A percentile compares a stretch with the other conserved stretches of the same genome.
These are phyloP conservation scores for Lordiphosa andalusiaca DNA, from an alignment of 2,888 invertebrate genomes.

Conservation along the genomic window DNA sequence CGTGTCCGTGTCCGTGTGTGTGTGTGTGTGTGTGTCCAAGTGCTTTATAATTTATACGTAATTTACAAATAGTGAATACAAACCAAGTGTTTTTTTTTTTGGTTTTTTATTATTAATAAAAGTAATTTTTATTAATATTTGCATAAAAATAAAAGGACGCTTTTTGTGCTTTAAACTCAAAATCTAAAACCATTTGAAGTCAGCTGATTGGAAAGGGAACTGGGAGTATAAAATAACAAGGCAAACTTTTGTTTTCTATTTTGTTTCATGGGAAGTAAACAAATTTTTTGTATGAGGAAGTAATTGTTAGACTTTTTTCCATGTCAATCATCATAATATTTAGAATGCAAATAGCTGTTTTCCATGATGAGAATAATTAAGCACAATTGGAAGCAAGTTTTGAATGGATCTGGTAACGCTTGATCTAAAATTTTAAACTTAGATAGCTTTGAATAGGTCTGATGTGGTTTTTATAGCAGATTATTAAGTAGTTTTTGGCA, in stretches of 20 bases:
- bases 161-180: constrained; percentile 22
- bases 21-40: constrained; percentile 29
- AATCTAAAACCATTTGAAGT: constrained; percentile 7
- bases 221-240: background rate
- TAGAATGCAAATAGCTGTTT: constrained; percentile 7
- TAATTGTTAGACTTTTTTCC: constrained; percentile 7
- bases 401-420: too few species aligned
- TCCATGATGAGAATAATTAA: background rate
- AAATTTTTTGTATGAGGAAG: constrained; percentile 16
- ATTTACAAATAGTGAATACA: constrained; percentile 18
- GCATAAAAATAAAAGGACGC: background rate
- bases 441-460: too few species aligned
- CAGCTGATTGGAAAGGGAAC: constrained; percentile 11
- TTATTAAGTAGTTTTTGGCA: too few species aligned
- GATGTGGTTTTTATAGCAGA: too few species aligned
- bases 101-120: too few species aligned
- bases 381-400: too few species aligned
- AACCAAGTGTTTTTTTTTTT: background rate
- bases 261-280: constrained; percentile 5
- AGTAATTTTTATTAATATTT: constrained; percentile 1
- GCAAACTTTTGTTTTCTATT: background rate
- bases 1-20: constrained; percentile 9
- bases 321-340: constrained; percentile 15
- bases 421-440: too few species aligned
- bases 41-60: constrained; percentile 44